phyloP scores from a whole-genome alignment of 2,797 vertebrate species.

The Etheostoma perlongum region DNA sequence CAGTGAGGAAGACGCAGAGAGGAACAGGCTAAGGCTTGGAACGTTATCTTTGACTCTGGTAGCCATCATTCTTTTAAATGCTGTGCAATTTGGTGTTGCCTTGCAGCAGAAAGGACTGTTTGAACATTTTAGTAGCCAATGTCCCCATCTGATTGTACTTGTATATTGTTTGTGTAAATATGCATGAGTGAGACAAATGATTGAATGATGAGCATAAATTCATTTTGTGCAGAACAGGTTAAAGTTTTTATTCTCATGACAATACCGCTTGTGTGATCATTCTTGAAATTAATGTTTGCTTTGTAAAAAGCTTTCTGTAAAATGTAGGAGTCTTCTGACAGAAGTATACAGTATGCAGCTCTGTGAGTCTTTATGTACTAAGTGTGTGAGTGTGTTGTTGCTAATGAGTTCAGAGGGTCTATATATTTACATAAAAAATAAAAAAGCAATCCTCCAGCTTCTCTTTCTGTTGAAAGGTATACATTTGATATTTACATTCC shows the following conservation, averaged over 20 bases:
- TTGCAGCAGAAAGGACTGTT: constrained; percentile 12
- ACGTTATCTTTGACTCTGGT: not conserved
- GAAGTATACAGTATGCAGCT: constrained; percentile 76
- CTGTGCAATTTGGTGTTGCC: constrained; percentile 3
- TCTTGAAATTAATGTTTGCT: constrained; percentile 75
- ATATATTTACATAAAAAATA: constrained; percentile 60
- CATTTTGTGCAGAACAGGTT: constrained; percentile 35
- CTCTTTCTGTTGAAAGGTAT: not conserved
- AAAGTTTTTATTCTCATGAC: constrained; percentile 36
- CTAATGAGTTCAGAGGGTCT: constrained; percentile 45
- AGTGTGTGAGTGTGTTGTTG: constrained; percentile 27
- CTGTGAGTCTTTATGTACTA: constrained; percentile 74
- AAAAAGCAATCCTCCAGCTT: constrained; percentile 40
- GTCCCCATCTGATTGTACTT: constrained; percentile 14
- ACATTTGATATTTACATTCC: not conserved
- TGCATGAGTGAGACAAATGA: constrained; percentile 1
- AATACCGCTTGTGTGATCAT: constrained; percentile 55
- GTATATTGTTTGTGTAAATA: constrained; percentile 11
- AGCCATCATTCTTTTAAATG: too few relatives aligned
- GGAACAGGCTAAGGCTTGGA: constrained; percentile 8
- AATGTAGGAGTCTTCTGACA: constrained; percentile 81
- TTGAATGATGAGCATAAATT: constrained; percentile 46
- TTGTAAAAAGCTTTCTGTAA: constrained; percentile 85
- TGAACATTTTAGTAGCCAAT: constrained; percentile 30
- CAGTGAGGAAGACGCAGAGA: not conserved